Evolutionary conservation across 2,113 vertebrate genomes (phyloP), one percentile per base, ranked within the genome.

Genomic region (Aptenodytes forsteri): DNA sequence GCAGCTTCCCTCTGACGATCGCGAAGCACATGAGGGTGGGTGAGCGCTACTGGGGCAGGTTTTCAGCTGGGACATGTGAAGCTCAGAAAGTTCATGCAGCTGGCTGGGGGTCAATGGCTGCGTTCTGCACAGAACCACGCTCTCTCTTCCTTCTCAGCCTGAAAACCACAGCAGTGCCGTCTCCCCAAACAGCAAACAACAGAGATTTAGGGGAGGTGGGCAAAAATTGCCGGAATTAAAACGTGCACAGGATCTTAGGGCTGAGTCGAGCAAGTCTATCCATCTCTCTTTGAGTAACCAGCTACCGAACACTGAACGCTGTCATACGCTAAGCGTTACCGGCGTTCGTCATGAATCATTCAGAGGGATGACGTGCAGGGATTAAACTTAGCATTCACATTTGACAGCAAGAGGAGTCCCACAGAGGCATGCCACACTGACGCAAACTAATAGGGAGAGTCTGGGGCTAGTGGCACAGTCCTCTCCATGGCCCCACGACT

Each of bases 41-140:
- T 29, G 56, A 82, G 21, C 3, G 65, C 38, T 91, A n/a, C 81
- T 44, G 56, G 27, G 34, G 22, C 56, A 76, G 34, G 65, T 75
- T 87, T 91, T 55, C 54, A 55, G 42, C 49, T 38, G 64, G 46
- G 92, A 93, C 82, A 70, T 1, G 14, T 7, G 46, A 76, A 65
- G 65, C 44, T 64, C 22, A n/a, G 55, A 21, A 72, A 76, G 65
- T 18, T 83, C n/a, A 21, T 4, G 66, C 25, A 47, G 69, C 76
- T 90, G 0, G 0, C 32, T 3, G 0, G 49, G 34, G 67, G 87
- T 46, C 49, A 73, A 3, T 9, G 50, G n/a, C 52, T 2, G 6
- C 1, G 1, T 40, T 58, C 56, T 32, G 32, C 55, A 55, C 10
- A n/a, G 30, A 30, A 40, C 40, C n/a, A 73, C 0, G 0, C 22